Evolutionary conservation across 1,140 invertebrate species (phyloP), one percentile per base, ranked within the genome.

Genomic region (Halyomorpha halys): DNA sequence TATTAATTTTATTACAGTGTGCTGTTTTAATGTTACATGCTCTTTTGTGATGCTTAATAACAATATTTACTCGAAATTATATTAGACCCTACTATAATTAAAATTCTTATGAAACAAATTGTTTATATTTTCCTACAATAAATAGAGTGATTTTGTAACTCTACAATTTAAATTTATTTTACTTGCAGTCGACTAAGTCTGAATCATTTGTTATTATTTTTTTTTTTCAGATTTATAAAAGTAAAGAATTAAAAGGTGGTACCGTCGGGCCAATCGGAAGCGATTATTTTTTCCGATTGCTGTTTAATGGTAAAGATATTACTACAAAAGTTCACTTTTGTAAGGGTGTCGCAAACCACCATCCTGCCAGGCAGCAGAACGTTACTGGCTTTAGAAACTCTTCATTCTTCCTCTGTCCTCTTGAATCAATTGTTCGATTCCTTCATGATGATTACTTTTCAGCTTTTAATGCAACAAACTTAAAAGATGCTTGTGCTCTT

Each of bases 301-400:
- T 97, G 23, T 86, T 88, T 67, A 94, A 96, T 73, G 94, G 94
- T 0, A 82, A 83, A 65, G 91, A 94, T 74, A 81, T 93, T 0
- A 97, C 94, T 0, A 81, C 83, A 70, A 81, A 84, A 65, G 79
- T 93, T 19, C 81, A 80, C 56, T 94, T 95, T 73, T 97, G 92
- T 72, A 83, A 80, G 68, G 79, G 79, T 51, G 74, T 78, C 0
- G 74, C 74, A 30, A 71, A 69, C n/a, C 69, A 70, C 11, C 70
- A 73, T 19, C 69, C 71, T 2, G 77, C 75, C 5, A 65, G 44
- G n/a, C 25, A 23, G 44, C 21, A n/a, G 18, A 34, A 18, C 19
- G 56, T 23, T 25, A 59, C 34, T 23, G 25, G 44, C 13, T 56
- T 27, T 39, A 44, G 15, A 51, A 77, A 76, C 30, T 81, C 63